Evolutionary conservation across 37 sponge, comb jelly and placozoan genomes (phyloP), one percentile per base, ranked within the genome.

Genomic region (Aplysina aerophoba): DNA sequence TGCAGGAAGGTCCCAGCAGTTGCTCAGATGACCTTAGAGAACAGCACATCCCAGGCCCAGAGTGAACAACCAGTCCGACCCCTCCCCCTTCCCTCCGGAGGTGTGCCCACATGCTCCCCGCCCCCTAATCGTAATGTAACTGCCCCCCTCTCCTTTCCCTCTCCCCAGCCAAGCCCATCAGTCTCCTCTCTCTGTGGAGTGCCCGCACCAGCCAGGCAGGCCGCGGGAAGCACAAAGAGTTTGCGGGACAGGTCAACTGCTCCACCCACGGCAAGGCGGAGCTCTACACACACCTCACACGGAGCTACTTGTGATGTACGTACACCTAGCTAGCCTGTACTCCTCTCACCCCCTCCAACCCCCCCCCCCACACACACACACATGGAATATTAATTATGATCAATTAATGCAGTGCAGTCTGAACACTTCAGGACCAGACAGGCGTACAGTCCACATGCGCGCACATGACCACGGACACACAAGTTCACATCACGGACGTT

Each of bases 121-220:
- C 50, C 50, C 50, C 50, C 50, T 44, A 8, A 50, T 6, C 31
- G 2, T 13, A 25, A 37, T 78, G 17, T 21, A 78, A 20, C 17
- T 38, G 15, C n/a, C 31, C 24, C 38, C 25, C 12, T 11, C 53
- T 4, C 19, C 28, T 81, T 25, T 28, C 38, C 25, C 15, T 33
- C 19, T 56, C 41, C 19, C 20, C 72, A 20, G 28, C 28, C 34
- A 55, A 79, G 41, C 39, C 57, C 0, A 87, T 62, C 28, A 87
- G 91, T 20, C 71, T 94, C 19, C 85, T 90, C 27, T 62, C 85
- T 13, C 79, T 90, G n/a, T 94, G 94, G 94, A 86, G 89, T 22
- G 25, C 83, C 65, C 81, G 83, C n/a, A 53, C 81, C 37, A 83
- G 73, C n/a, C 66, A 56, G 50, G 84, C 79, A 27, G 89, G 90